A percentile compares a stretch with the other conserved stretches of the same genome.
phyloP scores from a whole-genome alignment of 2,888 invertebrate species.

The Ametastegia equiseti region DNA sequence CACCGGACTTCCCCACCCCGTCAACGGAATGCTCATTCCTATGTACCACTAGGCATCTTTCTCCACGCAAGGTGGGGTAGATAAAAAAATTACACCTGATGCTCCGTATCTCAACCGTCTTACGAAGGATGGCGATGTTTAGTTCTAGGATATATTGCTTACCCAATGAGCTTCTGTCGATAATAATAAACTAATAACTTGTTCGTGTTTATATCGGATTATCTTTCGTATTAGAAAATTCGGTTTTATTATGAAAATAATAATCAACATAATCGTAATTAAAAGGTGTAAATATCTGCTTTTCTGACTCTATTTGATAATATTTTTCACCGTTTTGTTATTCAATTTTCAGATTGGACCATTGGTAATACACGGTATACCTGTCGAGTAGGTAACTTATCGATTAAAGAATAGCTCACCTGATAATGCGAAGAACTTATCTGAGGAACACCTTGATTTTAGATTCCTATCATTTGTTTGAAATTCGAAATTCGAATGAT shows the following conservation, averaged over 20 bases:
- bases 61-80: slow-evolving; percentile 13
- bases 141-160: not conserved
- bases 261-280: no score
- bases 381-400: not conserved
- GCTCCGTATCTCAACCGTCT: not conserved
- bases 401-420: not conserved
- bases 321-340: not conserved
- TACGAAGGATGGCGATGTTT: not conserved
- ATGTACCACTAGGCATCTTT: not conserved
- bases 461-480: not conserved
- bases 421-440: not conserved
- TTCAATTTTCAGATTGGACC: not conserved
- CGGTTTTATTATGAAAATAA: no score
- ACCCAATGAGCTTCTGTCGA: not conserved
- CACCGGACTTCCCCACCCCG: not conserved
- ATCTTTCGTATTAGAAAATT: no score
- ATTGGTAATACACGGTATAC: not conserved
- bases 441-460: not conserved
- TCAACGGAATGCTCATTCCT: not conserved
- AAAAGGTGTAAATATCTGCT: not conserved
- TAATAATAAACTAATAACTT: not conserved
- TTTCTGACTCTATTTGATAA: not conserved
- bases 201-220: not conserved
- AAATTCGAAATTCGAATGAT: slow-evolving; percentile 28
- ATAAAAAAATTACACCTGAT: slow-evolving; percentile 7